phyloP scores from a whole-genome alignment of 2,888 invertebrate genomes.

The Augiades crinisus region DNA sequence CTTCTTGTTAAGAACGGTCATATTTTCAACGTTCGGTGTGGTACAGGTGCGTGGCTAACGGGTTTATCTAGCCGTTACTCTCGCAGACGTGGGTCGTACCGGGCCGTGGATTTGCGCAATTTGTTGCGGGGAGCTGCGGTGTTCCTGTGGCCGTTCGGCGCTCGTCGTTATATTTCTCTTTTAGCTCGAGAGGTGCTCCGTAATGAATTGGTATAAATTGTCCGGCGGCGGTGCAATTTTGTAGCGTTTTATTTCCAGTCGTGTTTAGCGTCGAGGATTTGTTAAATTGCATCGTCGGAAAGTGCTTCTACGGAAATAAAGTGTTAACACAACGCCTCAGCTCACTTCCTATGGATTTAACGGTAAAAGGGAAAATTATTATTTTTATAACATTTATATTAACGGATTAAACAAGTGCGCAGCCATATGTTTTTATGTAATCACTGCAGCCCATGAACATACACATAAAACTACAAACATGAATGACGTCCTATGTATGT shows the following conservation, averaged over 20 bases:
- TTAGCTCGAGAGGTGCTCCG: conserved; percentile 4
- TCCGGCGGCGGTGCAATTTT: conserved; percentile 13
- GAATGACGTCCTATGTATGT: too few species aligned
- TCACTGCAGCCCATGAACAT: too few species aligned
- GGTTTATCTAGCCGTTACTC: conserved; percentile 64
- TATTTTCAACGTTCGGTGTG: conserved; percentile 36
- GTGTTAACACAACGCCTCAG: conserved; percentile 4
- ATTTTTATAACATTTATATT: too few species aligned
- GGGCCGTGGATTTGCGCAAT: conserved; percentile 50
- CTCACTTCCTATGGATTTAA: neutral
- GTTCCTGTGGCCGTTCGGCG: conserved; percentile 29
- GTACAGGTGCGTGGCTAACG: conserved; percentile 61
- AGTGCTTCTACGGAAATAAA: neutral
- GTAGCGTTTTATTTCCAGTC: neutral
- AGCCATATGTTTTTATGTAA: too few species aligned
- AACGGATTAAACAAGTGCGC: too few species aligned
- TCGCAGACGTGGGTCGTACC: conserved; percentile 51
- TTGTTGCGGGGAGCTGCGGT: conserved; percentile 35
- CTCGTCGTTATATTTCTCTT: conserved; percentile 29
- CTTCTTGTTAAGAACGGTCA: conserved; percentile 42
- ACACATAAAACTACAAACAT: too few species aligned
- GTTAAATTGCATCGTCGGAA: conserved; percentile 4
- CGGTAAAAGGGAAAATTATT: too few species aligned
- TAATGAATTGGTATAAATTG: conserved; percentile 25
- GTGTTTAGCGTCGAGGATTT: conserved; percentile 5